These are phyloP conservation scores for Cynopterus brachyotis DNA, from an alignment of 2,113 vertebrate genomes.

Conservation along the genomic window DNA sequence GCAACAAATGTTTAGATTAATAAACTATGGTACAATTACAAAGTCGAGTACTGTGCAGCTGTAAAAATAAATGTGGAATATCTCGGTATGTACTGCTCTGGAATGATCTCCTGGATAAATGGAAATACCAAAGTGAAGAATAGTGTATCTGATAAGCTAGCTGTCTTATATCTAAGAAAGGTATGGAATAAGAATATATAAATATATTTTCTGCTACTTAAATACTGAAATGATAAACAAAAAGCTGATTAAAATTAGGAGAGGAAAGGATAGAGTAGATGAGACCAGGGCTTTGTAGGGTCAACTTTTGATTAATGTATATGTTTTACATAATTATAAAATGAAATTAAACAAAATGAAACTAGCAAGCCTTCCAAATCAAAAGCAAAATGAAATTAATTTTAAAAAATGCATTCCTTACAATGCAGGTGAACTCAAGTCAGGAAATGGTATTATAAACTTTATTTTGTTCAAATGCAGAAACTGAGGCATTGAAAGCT, in stretches of 20 bases:
- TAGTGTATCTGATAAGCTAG: neutral
- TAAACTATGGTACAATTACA: neutral
- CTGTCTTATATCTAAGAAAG: neutral
- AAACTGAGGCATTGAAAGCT: neutral
- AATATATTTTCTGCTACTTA: neutral
- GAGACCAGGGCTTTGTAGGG: neutral
- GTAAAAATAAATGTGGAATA: neutral
- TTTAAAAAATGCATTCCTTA: neutral
- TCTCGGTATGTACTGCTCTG: neutral
- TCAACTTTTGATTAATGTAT: neutral
- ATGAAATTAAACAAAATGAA: neutral
- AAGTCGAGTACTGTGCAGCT: neutral
- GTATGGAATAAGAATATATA: neutral
- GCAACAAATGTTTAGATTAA: neutral
- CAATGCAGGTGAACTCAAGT: neutral
- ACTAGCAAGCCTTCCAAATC: neutral
- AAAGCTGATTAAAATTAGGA: neutral
- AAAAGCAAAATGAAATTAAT: constrained; percentile 35
- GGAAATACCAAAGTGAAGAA: neutral
- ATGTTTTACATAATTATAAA: neutral
- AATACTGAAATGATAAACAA: neutral
- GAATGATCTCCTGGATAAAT: neutral
- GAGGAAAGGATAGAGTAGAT: neutral
- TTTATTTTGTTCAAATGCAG: neutral
- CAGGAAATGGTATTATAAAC: neutral